Base-by-base conservation (phyloP, 2,888 invertebrate species). In the Apoderus coryli region DNA sequence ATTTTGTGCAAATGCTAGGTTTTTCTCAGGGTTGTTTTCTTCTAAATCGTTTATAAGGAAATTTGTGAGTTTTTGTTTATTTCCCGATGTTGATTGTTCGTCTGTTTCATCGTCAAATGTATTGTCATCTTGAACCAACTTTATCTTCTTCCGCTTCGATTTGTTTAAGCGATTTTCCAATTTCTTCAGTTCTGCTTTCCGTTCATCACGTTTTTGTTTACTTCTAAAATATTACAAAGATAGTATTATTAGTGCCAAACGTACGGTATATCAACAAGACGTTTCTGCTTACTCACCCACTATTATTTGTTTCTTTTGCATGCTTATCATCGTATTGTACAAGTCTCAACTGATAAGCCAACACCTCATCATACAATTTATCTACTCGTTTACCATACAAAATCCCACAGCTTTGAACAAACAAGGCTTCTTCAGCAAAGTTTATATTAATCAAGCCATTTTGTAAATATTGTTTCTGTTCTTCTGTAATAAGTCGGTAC, bases 341-440 rank as follows among this genome's bases (percentile, higher is more conserved):
- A 16, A 48, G 40, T 7, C 47, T 41, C 14, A 50, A 49, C 15
- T 52, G 53, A 22, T 48, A 49, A 14, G 50, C 46, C 13, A 53
- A 42, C 7, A 53, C 35, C 10, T 41, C 38, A 32, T 56, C 50
- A 53, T 53, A 56, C 11, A 57, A 34, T 25, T 54, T 36, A 39
- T 85, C 82, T 13, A 85, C 73, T 61, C 79, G 76, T 49, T 71
- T 72, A 22, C 69, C 66, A 56, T 80, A 85, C 28, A 80, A 68
- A 47, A 63, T 60, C 11, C 72, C 69, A 10, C 76, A 74, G 49
- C 75, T 75, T 58, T 84, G 79, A 40, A 85, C 54, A 36, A 85
- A 59, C 42, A 82, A 54, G n/a, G 79, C 82, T 34, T 79, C 72
- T 59, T 82, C 76, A 2, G 75, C 67, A 60, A 79, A 84, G 56